phyloP scores from a whole-genome alignment of 1,140 invertebrate genomes.

The Drosophila santomea region DNA sequence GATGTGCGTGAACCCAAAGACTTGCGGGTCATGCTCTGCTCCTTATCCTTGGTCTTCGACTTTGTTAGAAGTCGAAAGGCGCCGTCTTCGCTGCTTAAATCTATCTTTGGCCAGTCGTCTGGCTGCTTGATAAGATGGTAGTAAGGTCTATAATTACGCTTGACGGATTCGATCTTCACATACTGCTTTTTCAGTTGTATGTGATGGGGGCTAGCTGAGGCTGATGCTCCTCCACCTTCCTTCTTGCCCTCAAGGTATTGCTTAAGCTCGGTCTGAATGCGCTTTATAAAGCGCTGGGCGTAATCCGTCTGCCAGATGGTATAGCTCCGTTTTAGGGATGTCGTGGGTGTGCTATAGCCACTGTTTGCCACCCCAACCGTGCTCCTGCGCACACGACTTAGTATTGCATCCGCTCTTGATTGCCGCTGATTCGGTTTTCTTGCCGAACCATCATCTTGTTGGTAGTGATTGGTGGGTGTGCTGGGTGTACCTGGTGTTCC shows the following conservation, averaged over 20 bases:
- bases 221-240: conserved; percentile 18
- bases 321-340: conserved; percentile 47
- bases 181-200: conserved; percentile 72
- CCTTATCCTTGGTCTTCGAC: conserved; percentile 34
- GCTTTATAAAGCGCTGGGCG: conserved; percentile 83
- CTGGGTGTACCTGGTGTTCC: conserved; percentile 53
- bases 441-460: conserved; percentile 50
- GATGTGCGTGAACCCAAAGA: conserved; percentile 64
- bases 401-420: conserved; percentile 89
- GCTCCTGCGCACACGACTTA: conserved; percentile 86
- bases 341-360: conserved; percentile 22
- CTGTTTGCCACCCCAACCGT: conserved; percentile 28
- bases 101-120: conserved; percentile 82
- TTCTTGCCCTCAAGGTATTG: conserved; percentile 67
- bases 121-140: conserved; percentile 81
- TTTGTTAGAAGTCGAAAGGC: conserved; percentile 73
- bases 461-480: conserved; percentile 36
- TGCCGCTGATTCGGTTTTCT: conserved; percentile 73
- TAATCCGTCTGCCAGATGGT: conserved; percentile 86
- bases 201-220: conserved; percentile 27
- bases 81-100: conserved; percentile 75
- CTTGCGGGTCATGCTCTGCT: conserved; percentile 69
- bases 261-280: conserved; percentile 71
- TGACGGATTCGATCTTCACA: conserved; percentile 77
- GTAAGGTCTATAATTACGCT: conserved; percentile 77